Evolutionary conservation across 2,113 vertebrate genomes (phyloP).

Genomic region (Psittacula cyanocephala): DNA sequence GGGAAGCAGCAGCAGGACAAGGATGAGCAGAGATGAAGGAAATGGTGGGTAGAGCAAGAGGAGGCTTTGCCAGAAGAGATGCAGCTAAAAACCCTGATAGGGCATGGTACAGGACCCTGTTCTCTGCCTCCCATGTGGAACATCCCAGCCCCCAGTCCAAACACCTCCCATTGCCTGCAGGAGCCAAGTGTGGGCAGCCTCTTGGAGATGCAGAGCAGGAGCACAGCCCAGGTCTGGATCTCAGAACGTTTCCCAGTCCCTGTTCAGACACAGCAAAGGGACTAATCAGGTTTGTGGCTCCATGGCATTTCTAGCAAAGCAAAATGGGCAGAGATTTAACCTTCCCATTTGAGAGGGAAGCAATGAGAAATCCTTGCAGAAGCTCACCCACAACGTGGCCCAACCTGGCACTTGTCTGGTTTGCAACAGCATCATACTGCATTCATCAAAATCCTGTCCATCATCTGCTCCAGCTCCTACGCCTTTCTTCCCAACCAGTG

Average conservation of each 20-base stretch:
- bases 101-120: rapidly evolving
- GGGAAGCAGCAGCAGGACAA: neutral
- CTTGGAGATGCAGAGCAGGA: neutral
- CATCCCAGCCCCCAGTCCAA: neutral
- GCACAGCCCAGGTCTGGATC: neutral
- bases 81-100: neutral
- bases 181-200: neutral
- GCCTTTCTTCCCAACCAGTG: neutral
- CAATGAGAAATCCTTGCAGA: neutral
- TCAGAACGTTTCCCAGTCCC: neutral
- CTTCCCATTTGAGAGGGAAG: neutral
- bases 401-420: neutral
- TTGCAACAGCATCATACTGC: neutral
- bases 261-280: neutral
- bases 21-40: neutral
- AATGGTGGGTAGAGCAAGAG: neutral
- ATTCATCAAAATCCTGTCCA: neutral
- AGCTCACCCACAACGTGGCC: neutral
- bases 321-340: neutral
- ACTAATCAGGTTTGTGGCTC: neutral
- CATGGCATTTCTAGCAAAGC: neutral
- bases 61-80: neutral
- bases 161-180: neutral
- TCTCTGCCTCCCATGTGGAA: neutral
- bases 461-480: neutral